phyloP scores from a whole-genome alignment of 2,113 vertebrate species.

The Sula dactylatra region DNA sequence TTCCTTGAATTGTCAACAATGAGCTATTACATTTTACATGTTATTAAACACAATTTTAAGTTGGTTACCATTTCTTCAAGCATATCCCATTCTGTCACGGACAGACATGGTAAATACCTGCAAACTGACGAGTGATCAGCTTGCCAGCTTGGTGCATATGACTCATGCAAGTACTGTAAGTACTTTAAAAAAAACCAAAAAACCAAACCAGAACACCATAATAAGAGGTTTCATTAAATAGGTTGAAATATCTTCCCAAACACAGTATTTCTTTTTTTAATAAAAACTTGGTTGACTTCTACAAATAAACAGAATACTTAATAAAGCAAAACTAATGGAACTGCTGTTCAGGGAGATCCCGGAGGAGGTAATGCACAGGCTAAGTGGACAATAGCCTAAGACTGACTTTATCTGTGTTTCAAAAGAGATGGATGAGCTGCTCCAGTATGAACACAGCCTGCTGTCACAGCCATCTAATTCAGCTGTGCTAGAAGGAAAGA shows the following conservation, averaged over 20 bases:
- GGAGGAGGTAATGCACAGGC: not conserved
- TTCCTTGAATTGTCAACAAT: constrained; percentile 54
- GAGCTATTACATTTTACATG: not conserved
- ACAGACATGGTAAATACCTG: not conserved
- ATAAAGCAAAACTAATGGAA: not conserved
- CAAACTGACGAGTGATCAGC: not conserved
- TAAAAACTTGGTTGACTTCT: not conserved
- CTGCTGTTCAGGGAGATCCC: not conserved
- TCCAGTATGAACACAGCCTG: not conserved
- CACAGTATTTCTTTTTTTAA: not conserved
- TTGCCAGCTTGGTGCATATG: not conserved
- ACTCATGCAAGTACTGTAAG: not conserved
- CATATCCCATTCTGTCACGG: not conserved
- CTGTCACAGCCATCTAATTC: not conserved
- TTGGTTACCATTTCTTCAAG: not conserved
- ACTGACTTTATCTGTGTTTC: not conserved
- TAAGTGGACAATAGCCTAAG: not conserved
- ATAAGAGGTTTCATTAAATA: not conserved
- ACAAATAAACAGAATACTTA: not conserved
- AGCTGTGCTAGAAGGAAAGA: not conserved
- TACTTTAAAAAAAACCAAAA: not conserved
- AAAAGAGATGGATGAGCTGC: not conserved
- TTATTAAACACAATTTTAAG: constrained; percentile 15
- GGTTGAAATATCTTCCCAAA: not conserved
- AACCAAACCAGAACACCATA: not conserved